Evolutionary conservation across 2,113 vertebrate genomes (phyloP).

Genomic region (Melanotaenia duboulayi): DNA sequence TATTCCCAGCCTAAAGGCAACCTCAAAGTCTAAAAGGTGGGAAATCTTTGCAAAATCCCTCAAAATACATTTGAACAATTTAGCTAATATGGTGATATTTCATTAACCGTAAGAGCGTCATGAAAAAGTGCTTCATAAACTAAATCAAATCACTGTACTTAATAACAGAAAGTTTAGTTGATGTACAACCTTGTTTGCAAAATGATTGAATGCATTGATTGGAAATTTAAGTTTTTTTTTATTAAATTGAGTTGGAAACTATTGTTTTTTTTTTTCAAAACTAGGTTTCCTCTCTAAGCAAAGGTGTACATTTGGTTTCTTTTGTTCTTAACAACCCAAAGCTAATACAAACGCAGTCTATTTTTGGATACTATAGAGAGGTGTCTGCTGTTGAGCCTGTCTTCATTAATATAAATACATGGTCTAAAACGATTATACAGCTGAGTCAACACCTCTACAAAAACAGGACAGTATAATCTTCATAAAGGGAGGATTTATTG

Average conservation of each 20-base stretch:
- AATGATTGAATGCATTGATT: neutral
- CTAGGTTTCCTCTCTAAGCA: neutral
- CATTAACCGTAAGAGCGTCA: neutral
- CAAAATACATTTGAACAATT: too few species aligned
- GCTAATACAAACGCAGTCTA: conserved; percentile 7
- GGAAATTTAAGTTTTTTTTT: neutral
- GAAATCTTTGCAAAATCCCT: neutral
- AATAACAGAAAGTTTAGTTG: too few species aligned
- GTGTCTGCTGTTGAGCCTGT: neutral
- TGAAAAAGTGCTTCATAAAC: neutral
- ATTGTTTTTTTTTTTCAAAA: too few species aligned
- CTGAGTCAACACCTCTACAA: conserved; percentile 7
- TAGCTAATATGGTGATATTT: neutral
- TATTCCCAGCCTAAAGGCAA: too few species aligned
- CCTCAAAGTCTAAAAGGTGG: neutral
- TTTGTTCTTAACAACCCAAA: neutral
- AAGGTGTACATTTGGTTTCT: neutral
- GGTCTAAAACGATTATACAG: neutral
- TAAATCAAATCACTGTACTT: too few species aligned
- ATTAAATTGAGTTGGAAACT: too few species aligned
- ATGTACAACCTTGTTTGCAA: too few species aligned
- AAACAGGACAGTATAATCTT: neutral
- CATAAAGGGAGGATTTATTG: neutral
- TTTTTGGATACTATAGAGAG: neutral
- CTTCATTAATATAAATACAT: neutral